Percentiles rank a stretch among this genome's conserved stretches.
Conservation (phyloP, 30 jellyfish, hydroid and myxozoan genomes). For the Hydra vulgaris region DNA sequence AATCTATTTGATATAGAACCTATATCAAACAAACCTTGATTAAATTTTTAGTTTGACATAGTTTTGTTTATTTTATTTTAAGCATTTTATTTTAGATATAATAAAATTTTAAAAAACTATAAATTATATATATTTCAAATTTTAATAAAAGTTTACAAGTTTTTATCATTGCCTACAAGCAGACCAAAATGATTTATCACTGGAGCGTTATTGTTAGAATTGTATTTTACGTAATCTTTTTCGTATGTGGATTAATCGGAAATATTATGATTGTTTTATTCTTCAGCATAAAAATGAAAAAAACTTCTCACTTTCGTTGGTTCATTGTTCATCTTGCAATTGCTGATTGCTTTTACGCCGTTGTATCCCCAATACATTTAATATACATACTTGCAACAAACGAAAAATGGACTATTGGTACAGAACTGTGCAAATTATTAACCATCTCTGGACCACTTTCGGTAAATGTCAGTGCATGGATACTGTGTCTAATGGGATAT, state of each 20-base stretch:
- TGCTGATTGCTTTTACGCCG: conserved; percentile 16
- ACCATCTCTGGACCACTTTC: conserved; percentile 9
- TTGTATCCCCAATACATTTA: conserved; percentile 7
- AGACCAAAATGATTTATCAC: no score
- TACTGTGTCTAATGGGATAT: conserved; percentile 24
- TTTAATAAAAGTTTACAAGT: no score
- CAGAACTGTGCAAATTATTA: neutral
- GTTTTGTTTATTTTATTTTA: no score
- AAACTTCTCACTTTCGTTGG: conserved; percentile 20
- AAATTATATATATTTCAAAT: no score
- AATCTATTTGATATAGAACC: no score
- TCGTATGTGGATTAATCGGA: conserved; percentile 8
- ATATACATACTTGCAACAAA: neutral
- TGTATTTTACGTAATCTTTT: neutral
- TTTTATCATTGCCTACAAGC: no score
- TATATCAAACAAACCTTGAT: no score
- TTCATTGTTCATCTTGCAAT: conserved; percentile 19
- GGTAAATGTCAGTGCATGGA: conserved; percentile 28
- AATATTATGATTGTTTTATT: conserved; percentile 6
- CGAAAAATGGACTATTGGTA: conserved; percentile 6
- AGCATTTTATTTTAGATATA: no score
- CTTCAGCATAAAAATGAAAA: conserved; percentile 16
- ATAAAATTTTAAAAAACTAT: no score
- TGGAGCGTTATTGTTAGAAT: no score
- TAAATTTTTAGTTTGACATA: no score